phyloP scores from a whole-genome alignment of 2,888 invertebrate species.

The Cephus pygmeus region DNA sequence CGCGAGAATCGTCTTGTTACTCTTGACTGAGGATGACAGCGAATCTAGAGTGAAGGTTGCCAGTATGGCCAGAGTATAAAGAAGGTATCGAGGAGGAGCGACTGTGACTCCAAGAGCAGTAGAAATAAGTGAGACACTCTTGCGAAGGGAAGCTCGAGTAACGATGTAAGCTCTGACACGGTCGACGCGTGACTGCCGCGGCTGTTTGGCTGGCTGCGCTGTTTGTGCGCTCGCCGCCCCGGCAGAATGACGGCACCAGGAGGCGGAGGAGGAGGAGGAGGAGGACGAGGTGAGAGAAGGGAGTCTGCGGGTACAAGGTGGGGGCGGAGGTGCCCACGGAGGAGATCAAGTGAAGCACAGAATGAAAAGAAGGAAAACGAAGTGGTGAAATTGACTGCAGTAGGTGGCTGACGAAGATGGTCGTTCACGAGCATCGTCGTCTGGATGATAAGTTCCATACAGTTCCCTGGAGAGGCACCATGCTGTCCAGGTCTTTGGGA shows the following conservation, averaged over 20 bases:
- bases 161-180: slow-evolving; percentile 11
- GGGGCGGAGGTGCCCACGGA: neutral
- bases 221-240: neutral
- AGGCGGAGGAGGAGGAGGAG: slow-evolving; percentile 17
- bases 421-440: neutral
- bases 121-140: neutral
- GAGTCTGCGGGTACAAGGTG: neutral
- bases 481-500: neutral
- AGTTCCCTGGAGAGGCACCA: neutral
- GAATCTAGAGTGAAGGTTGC: neutral
- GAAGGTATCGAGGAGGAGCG: neutral
- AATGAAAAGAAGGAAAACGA: slow-evolving; percentile 3
- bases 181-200: slow-evolving; percentile 35
- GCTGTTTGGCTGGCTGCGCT: slow-evolving; percentile 21
- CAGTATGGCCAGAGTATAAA: neutral
- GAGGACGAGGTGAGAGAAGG: slow-evolving; percentile 8
- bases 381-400: neutral
- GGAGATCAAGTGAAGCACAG: neutral
- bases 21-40: neutral
- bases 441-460: neutral
- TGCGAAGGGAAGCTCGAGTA: neutral
- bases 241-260: slow-evolving; percentile 8
- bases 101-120: neutral
- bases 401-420: neutral
- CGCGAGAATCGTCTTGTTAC: neutral